Base-by-base conservation (phyloP, 1,140 invertebrate genomes). In the Drosophila varians region DNA sequence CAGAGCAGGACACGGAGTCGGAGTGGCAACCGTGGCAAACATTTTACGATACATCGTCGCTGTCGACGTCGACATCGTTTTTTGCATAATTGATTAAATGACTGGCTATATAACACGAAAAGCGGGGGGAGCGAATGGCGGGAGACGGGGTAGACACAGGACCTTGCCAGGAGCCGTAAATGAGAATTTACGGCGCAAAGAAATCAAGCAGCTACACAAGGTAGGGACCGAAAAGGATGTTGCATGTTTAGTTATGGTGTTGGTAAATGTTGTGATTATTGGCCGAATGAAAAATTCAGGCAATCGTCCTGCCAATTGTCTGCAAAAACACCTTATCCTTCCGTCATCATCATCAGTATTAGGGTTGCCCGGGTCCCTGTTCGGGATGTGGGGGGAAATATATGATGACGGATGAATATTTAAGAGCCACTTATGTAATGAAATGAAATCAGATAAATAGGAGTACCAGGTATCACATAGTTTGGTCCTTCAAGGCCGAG, bases 21-120 rank as follows among this genome's bases (percentile, higher is more conserved):
- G 6, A 28, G 26, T 9, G n/a, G n/a, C n/a, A 42, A 42, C 70
- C 56, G 80, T 78, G 47, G 73, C 46, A 74, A 78, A 86, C 79
- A 86, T 73, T 86, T 79, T 73, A 84, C 79, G 75, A 79, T 86
- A 86, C 80, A 80, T 79, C 80, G 65, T 78, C 60, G 68, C 68
- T 66, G 66, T 76, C 54, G 47, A 69, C 70, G 70, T 74, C 72
- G 80, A 73, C 79, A 78, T 86, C 72, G 76, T 76, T 84, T 84
- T 84, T 84, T 84, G 79, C 79, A 84, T 84, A 84, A 84, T 84
- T 84, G 79, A 84, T 84, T 84, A 84, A 84, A 84, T 84, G 80
- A 79, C 76, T 86, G 80, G 76, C 72, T 71, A 76, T 84, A 75
- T 76, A 84, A 42, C 75, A 71, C 54, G 75, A 48, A 48, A 38